These are phyloP conservation scores for Cinclus mexicanus DNA, from an alignment of 2,113 vertebrate species.

Conservation along the genomic window DNA sequence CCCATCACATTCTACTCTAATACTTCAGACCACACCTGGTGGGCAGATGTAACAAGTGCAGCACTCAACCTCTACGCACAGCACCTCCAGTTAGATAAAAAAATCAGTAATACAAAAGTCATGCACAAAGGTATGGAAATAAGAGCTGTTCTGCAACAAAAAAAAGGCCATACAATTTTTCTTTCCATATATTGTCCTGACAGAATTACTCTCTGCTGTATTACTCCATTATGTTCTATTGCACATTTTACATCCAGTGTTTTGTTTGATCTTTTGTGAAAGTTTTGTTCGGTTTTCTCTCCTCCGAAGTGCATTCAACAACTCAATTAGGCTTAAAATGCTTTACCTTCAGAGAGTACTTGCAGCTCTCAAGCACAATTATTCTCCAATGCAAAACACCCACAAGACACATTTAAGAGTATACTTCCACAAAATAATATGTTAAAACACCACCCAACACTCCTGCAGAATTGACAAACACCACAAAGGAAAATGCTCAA, in stretches of 20 bases:
- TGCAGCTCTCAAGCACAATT: not conserved
- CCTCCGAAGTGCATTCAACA: conserved; percentile 33
- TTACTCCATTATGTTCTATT: not conserved
- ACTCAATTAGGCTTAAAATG: conserved; percentile 33
- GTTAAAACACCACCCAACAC: not conserved
- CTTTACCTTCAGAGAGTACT: not conserved
- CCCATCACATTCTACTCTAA: not conserved
- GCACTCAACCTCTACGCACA: not conserved
- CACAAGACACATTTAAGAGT: not conserved
- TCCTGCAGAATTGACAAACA: not conserved
- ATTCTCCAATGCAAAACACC: not conserved
- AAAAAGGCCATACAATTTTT: not conserved
- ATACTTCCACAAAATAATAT: not conserved
- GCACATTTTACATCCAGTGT: not conserved
- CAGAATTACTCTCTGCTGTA: conserved; percentile 12
- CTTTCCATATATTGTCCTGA: not conserved
- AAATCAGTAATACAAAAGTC: not conserved
- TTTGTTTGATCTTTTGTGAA: conserved; percentile 43
- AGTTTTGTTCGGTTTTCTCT: conserved; percentile 18
- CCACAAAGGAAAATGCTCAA: not conserved
- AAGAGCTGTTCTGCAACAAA: not conserved
- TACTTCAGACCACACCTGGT: not conserved
- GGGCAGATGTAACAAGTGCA: not conserved
- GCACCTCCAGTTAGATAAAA: not conserved
- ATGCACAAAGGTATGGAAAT: not conserved